A percentile compares a stretch with the other conserved stretches of the same genome.
These are phyloP conservation scores for Hyalella azteca DNA, from an alignment of 2,888 invertebrate genomes.

Conservation along the genomic window DNA sequence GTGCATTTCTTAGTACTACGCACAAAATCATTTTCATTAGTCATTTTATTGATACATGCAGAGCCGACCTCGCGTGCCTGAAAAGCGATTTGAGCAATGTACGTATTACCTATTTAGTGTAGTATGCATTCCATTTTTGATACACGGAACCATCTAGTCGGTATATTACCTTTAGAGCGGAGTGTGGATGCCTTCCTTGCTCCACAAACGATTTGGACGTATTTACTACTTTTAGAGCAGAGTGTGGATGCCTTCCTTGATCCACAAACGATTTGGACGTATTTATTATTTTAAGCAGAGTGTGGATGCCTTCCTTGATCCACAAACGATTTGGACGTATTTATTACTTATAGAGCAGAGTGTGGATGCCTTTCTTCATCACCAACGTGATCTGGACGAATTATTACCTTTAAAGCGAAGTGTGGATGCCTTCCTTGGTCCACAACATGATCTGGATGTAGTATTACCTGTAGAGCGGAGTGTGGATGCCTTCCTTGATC, in stretches of 20 bases:
- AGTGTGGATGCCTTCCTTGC: conserved; percentile 54
- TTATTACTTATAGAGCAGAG: conserved; percentile 52
- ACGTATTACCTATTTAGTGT: too few species aligned
- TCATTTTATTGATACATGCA: too few species aligned
- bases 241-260: conserved; percentile 55
- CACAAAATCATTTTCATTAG: too few species aligned
- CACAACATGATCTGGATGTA: too few species aligned
- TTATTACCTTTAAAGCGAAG: too few species aligned
- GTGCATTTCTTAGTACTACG: too few species aligned
- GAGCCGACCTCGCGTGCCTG: too few species aligned
- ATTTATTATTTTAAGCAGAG: conserved; percentile 54
- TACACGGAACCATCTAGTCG: too few species aligned
- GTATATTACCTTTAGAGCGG: conserved; percentile 56
- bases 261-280: conserved; percentile 56
- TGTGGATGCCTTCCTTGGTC: neutral
- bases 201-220: conserved; percentile 53
- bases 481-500: conserved; percentile 57
- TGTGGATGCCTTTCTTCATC: conserved; percentile 57
- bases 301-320: conserved; percentile 57
- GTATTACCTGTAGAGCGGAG: conserved; percentile 54
- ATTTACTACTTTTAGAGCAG: conserved; percentile 55
- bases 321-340: conserved; percentile 52
- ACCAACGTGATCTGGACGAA: conserved; percentile 53
- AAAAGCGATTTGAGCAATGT: too few species aligned
- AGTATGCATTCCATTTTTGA: too few species aligned